Evolutionary conservation across 2,888 invertebrate genomes (phyloP).

Genomic region (Cordilura impudica): DNA sequence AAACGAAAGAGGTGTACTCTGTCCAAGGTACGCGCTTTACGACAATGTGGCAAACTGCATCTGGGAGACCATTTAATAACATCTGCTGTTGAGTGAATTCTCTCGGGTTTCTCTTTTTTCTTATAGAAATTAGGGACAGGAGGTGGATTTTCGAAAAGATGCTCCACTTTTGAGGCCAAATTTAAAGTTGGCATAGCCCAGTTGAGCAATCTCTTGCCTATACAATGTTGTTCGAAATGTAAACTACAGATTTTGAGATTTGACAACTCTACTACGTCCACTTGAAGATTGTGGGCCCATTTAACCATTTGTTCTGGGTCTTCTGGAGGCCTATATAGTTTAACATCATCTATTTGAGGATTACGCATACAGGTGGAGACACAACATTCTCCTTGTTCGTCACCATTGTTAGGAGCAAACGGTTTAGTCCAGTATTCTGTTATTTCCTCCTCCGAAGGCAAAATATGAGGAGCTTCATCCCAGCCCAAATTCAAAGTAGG

Average conservation of each 20-base stretch:
- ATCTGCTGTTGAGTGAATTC: constrained; percentile 33
- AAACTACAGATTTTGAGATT: constrained; percentile 70
- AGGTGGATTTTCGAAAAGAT: constrained; percentile 72
- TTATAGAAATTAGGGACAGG: constrained; percentile 58
- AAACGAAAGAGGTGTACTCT: constrained; percentile 73
- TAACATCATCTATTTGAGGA: constrained; percentile 73
- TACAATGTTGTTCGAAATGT: constrained; percentile 73
- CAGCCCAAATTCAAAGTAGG: constrained; percentile 70
- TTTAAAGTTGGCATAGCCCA: constrained; percentile 75
- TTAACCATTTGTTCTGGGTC: constrained; percentile 71
- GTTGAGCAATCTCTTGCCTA: constrained; percentile 72
- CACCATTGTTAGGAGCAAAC: constrained; percentile 69
- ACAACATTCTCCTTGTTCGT: constrained; percentile 73
- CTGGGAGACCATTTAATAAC: constrained; percentile 72
- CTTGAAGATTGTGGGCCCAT: constrained; percentile 73
- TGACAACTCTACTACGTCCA: constrained; percentile 66
- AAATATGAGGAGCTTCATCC: constrained; percentile 67
- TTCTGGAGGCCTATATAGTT: constrained; percentile 72
- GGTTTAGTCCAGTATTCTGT: constrained; percentile 68
- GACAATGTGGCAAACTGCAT: constrained; percentile 73
- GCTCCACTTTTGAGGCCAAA: constrained; percentile 69
- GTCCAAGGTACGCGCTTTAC: constrained; percentile 70
- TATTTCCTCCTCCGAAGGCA: constrained; percentile 71
- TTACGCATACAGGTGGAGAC: constrained; percentile 72
- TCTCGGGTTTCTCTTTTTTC: constrained; percentile 48